These are phyloP conservation scores for Pempheris klunzingeri DNA, from an alignment of 2,797 vertebrate species.

Conservation along the genomic window DNA sequence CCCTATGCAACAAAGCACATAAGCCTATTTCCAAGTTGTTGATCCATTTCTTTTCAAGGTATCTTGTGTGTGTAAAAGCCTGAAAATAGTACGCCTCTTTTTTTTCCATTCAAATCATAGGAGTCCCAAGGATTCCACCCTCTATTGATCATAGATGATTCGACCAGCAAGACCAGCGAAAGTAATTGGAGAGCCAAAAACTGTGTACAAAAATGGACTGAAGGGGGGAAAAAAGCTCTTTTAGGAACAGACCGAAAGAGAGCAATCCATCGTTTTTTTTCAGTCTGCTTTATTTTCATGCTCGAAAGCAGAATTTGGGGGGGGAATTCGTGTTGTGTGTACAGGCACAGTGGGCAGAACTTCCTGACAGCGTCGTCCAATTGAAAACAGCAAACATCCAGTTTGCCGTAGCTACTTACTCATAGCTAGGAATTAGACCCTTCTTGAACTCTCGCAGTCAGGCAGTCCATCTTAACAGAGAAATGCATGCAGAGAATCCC, in stretches of 20 bases:
- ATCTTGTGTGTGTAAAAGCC: too few species aligned
- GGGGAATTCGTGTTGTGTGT: constrained; percentile 22
- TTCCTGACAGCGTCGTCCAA: constrained; percentile 41
- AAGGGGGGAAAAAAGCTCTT: neutral
- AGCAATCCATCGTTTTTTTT: constrained; percentile 32
- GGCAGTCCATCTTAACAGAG: constrained; percentile 47
- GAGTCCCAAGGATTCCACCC: neutral
- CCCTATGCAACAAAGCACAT: neutral
- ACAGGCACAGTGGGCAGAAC: constrained; percentile 35
- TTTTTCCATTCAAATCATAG: neutral
- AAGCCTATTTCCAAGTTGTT: neutral
- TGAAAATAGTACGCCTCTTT: neutral
- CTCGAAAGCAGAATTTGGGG: constrained; percentile 30
- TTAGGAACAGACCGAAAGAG: neutral
- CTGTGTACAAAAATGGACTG: neutral
- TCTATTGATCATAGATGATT: neutral
- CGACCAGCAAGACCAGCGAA: neutral
- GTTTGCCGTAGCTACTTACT: constrained; percentile 44
- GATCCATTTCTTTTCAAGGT: neutral
- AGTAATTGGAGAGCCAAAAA: neutral
- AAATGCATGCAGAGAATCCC: constrained; percentile 67
- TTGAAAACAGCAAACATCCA: constrained; percentile 61
- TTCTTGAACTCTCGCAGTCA: constrained; percentile 60
- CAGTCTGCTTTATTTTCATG: constrained; percentile 46
- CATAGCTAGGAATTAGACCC: constrained; percentile 41